Evolutionary conservation across 2,113 vertebrate genomes (phyloP), one percentile per base, ranked within the genome.

Genomic region (Engraulis encrasicolus): DNA sequence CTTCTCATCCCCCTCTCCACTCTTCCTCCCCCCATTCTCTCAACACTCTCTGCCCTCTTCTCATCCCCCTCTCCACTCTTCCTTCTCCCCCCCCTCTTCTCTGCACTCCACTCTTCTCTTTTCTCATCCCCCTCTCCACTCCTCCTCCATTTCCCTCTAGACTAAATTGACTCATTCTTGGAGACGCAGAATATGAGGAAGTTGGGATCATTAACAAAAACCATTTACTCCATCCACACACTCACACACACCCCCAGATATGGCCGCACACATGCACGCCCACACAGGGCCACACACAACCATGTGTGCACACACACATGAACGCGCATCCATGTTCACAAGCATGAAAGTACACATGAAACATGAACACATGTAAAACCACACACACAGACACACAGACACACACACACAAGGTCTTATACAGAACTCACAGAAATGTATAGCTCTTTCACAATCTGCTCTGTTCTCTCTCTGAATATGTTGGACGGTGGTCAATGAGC

Each of bases 11-110:
- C 40, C 40, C 78, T 81, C 52, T 9, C 50, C 18, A 23, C 17
- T 45, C 77, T 83, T 52, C 40, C 82, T 66, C 38, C 6, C 40
- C 79, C 48, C 45, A 31, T 54, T 50, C 54, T 79, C 77, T 48
- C 61, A 54, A 27, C 71, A 31, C 52, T 4, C 6, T 17, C 19
- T 23, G 23, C 34, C 19, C 52, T 58, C 52, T 58, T 20, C 19
- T 20, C 54, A 12, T 11, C 54, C n/a, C 54, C 11, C 1, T 27
- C 1, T 61, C 54, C 54, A 45, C 3, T 5, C 40, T n/a, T n/a
- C 6, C 9, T 58, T 7, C n/a, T 27, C 54, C 6, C 11, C 54
- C 9, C 54, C n/a, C 11, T n/a, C 1, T 6, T 12, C 54, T 61
- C n/a, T 27, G 6, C 1, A 7, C 6, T 14, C 14, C 2, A 27